Evolutionary conservation across 1,140 invertebrate genomes (phyloP).

Genomic region (Hypsibius dujardini): DNA sequence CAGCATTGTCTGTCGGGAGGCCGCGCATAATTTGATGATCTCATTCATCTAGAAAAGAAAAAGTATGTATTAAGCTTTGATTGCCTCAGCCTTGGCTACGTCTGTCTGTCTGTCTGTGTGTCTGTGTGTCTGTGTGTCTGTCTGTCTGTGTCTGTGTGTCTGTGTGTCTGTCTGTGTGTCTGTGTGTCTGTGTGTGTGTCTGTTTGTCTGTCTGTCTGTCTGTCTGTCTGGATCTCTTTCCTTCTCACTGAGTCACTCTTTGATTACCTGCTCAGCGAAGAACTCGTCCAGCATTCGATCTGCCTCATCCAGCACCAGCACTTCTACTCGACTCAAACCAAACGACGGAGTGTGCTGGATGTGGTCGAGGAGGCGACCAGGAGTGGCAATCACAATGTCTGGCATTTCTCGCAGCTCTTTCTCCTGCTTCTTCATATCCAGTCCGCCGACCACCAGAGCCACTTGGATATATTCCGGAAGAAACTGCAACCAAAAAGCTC

Average conservation of each 20-base stretch:
- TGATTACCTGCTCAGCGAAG: conserved; percentile 68
- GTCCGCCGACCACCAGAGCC: conserved; percentile 64
- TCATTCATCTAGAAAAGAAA: conserved; percentile 57
- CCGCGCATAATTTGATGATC: conserved; percentile 70
- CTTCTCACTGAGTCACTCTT: too few species aligned
- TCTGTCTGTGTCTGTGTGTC: too few species aligned
- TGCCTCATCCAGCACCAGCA: conserved; percentile 83
- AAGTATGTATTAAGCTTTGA: too few species aligned
- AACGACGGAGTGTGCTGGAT: conserved; percentile 87
- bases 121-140: too few species aligned
- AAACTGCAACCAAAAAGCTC: conserved; percentile 10
- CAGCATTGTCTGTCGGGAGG: conserved; percentile 84
- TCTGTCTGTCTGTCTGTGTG: too few species aligned
- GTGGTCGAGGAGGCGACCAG: conserved; percentile 90
- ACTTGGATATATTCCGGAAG: conserved; percentile 43
- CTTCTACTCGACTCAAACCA: conserved; percentile 69
- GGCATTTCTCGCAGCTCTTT: conserved; percentile 66
- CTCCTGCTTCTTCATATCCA: conserved; percentile 84
- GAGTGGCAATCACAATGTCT: conserved; percentile 93
- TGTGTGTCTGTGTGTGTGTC: too few species aligned
- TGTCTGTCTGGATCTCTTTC: too few species aligned
- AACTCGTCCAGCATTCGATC: conserved; percentile 95
- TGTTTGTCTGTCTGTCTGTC: too few species aligned
- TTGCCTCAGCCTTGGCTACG: too few species aligned
- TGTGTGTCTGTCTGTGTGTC: too few species aligned